Base-by-base conservation (phyloP, 2,113 vertebrate genomes). In the Myotis davidii region DNA sequence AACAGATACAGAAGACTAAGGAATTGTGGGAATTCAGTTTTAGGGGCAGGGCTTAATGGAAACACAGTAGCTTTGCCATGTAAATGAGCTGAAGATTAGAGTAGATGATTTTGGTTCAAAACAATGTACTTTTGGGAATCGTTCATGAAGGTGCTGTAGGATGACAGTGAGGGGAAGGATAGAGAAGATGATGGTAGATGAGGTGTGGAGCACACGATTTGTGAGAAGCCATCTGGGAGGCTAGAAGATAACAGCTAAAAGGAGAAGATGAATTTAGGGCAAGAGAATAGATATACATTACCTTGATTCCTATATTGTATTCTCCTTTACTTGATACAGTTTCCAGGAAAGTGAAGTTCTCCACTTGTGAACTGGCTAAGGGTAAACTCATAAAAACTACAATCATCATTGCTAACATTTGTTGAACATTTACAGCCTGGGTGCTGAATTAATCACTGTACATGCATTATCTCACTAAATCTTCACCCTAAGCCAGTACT, bases 181-280 rank as follows among this genome's bases (percentile, higher is more conserved):
- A 65, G 59, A 88, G 52, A 72, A 79, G 27, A 54, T 16, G 87
- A 23, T 0, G 17, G 18, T 42, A 72, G 61, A 17, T 17, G 29
- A 89, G 9, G 12, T 9, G 27, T 0, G 42, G 20, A 37, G 32
- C 56, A 23, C 42, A 18, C 0, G 1, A 2, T 32, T 64, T 16
- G 18, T 52, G 29, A 32, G 42, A 83, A 72, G 76, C 74, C 6
- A 6, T 37, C 25, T 65, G 70, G 12, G 11, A 65, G 70, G 8
- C n/a, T 27, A 59, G 25, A 0, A 69, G 61, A 74, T 42, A 89
- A 92, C 23, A 79, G 25, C 56, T 42, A 23, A 34, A 86, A 70
- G 77, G 76, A 69, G 0, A 20, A 32, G 45, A 2, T 77, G 11
- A 79, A 86, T 3, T 70, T 65, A 74, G 39, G 18, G 12, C n/a